Percentiles rank a stretch among this genome's conserved stretches.
Evolutionary conservation across 2,888 invertebrate species (phyloP).

Genomic region (Epinotia nisella): DNA sequence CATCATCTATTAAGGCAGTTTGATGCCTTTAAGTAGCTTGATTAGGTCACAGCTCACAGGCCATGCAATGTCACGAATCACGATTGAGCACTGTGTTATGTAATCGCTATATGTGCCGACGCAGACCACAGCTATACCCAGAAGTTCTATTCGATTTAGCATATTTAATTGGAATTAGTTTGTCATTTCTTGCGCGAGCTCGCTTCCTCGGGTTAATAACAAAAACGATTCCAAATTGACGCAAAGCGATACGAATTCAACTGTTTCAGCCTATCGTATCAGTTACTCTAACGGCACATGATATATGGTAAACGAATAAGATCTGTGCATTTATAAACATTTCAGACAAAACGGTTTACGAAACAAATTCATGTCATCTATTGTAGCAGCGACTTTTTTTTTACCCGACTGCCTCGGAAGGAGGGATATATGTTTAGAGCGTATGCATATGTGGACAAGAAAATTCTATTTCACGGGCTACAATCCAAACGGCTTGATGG

Average conservation of each 20-base stretch:
- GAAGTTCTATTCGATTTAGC: neutral
- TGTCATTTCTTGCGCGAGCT: too few species aligned
- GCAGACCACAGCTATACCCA: slow-evolving; percentile 26
- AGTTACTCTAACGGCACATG: too few species aligned
- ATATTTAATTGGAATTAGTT: neutral
- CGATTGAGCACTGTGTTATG: slow-evolving; percentile 30
- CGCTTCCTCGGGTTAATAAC: too few species aligned
- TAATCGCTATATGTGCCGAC: slow-evolving; percentile 26
- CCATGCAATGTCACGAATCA: slow-evolving; percentile 49
- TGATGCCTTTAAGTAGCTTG: slow-evolving; percentile 52
- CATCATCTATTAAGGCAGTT: slow-evolving; percentile 54
- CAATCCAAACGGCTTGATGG: too few species aligned
- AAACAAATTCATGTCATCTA: neutral
- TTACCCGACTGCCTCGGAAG: too few species aligned
- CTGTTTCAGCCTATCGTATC: slow-evolving; percentile 3
- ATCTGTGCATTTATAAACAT: neutral
- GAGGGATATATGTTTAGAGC: too few species aligned
- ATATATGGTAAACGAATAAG: neutral
- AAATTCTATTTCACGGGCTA: too few species aligned
- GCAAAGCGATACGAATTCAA: neutral
- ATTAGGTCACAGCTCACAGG: slow-evolving; percentile 58
- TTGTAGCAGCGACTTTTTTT: too few species aligned
- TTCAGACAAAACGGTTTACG: neutral
- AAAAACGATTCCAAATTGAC: neutral
- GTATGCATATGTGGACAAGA: too few species aligned